Evolutionary conservation across 1,140 invertebrate genomes (phyloP).

Genomic region (Plutomurus gul): DNA sequence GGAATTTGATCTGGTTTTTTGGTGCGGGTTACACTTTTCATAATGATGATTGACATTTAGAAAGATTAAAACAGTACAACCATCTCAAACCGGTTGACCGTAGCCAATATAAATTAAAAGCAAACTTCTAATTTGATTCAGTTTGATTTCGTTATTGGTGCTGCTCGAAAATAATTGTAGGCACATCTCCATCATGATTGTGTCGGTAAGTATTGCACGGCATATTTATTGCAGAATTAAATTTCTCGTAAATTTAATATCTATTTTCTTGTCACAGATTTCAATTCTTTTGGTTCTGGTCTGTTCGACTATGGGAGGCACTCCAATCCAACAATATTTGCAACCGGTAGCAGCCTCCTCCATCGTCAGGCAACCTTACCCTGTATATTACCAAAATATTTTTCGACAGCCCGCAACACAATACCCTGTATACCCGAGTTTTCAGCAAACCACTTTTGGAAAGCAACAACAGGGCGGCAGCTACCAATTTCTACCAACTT

Average conservation of each 20-base stretch:
- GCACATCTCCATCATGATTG: neutral
- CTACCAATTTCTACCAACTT: neutral
- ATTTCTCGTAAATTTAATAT: neutral
- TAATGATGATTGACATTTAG: no score
- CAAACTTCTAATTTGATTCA: neutral
- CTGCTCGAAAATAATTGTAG: neutral
- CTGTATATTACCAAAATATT: neutral
- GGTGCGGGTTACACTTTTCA: no score
- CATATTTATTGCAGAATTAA: no score
- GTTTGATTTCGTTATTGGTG: neutral
- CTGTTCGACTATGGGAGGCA: neutral
- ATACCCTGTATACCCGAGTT: neutral
- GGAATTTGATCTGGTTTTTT: neutral
- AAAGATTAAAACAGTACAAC: no score
- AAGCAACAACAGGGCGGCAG: neutral
- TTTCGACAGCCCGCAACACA: neutral
- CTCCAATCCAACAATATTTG: neutral
- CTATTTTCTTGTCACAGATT: neutral
- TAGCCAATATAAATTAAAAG: neutral
- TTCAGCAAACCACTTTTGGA: neutral
- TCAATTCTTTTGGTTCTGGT: neutral
- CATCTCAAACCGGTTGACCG: no score
- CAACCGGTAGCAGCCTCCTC: neutral
- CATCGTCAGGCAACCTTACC: neutral
- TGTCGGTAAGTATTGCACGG: neutral